Percentiles rank a stretch among this genome's conserved stretches.
These are phyloP conservation scores for Oscheius sp. DNA, from an alignment of 1,140 invertebrate genomes.

Conservation along the genomic window DNA sequence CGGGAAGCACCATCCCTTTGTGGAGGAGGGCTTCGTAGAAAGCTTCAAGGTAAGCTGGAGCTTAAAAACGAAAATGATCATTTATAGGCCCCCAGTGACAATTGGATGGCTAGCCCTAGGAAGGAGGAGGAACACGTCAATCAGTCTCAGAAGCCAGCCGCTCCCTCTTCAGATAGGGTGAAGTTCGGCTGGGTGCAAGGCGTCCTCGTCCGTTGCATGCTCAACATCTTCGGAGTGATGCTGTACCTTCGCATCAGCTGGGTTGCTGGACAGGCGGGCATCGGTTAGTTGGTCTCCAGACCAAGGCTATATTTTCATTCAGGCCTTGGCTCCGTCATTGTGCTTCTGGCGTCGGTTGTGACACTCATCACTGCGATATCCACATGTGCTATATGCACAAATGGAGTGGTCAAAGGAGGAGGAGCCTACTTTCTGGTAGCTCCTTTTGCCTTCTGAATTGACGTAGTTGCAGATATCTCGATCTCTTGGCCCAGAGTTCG, in stretches of 20 bases:
- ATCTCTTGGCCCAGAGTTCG: constrained; percentile 92
- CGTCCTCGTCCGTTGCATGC: constrained; percentile 68
- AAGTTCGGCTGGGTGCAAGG: constrained; percentile 61
- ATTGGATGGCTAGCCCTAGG: too few species aligned
- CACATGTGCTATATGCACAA: constrained; percentile 93
- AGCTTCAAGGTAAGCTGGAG: constrained; percentile 21
- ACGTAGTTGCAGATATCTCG: constrained; percentile 69
- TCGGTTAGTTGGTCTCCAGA: constrained; percentile 56
- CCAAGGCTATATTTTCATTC: not conserved
- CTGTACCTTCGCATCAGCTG: constrained; percentile 69
- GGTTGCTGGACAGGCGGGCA: constrained; percentile 70
- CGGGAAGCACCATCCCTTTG: too few species aligned
- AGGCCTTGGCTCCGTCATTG: constrained; percentile 69
- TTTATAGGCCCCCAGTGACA: not conserved
- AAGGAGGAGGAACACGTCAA: not conserved
- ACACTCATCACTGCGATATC: constrained; percentile 91
- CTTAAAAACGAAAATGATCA: constrained; percentile 11
- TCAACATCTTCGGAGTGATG: constrained; percentile 73
- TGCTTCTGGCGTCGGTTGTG: constrained; percentile 80
- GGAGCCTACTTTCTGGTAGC: constrained; percentile 61
- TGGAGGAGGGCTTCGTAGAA: too few species aligned
- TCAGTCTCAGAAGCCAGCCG: constrained; percentile 17
- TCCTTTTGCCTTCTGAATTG: constrained; percentile 66
- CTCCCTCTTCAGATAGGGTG: constrained; percentile 19
- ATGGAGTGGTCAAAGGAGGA: constrained; percentile 98